Conservation (phyloP, 2,113 vertebrate species). For the Apaloderma vittatum region DNA sequence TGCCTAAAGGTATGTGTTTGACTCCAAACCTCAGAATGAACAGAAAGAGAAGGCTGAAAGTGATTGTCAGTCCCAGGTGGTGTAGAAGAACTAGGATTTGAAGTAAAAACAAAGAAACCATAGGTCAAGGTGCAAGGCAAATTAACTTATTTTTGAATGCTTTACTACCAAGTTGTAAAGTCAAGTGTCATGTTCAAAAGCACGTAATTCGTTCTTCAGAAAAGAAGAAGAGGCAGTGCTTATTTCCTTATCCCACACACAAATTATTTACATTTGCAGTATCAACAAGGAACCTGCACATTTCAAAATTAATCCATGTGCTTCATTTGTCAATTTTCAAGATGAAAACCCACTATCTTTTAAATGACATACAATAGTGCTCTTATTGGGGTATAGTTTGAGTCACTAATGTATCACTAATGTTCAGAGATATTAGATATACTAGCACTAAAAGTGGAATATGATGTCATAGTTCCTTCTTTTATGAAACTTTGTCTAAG, state of each 20-base stretch:
- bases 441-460: background rate
- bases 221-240: background rate
- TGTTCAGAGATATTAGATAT: background rate
- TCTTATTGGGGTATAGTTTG: background rate
- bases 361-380: background rate
- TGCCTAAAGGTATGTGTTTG: background rate
- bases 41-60: background rate
- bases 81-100: background rate
- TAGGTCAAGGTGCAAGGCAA: accelerated
- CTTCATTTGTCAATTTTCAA: background rate
- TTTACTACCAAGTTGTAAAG: background rate
- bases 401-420: background rate
- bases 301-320: background rate
- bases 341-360: background rate
- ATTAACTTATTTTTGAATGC: background rate
- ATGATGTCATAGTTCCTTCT: background rate
- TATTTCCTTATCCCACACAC: background rate
- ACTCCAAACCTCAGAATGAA: background rate
- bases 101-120: background rate
- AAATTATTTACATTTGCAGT: background rate
- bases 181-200: background rate
- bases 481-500: background rate
- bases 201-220: background rate
- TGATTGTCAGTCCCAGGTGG: background rate
- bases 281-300: background rate